phyloP scores from a whole-genome alignment of 2,797 vertebrate species.

The Rhabdomys pumilio region DNA sequence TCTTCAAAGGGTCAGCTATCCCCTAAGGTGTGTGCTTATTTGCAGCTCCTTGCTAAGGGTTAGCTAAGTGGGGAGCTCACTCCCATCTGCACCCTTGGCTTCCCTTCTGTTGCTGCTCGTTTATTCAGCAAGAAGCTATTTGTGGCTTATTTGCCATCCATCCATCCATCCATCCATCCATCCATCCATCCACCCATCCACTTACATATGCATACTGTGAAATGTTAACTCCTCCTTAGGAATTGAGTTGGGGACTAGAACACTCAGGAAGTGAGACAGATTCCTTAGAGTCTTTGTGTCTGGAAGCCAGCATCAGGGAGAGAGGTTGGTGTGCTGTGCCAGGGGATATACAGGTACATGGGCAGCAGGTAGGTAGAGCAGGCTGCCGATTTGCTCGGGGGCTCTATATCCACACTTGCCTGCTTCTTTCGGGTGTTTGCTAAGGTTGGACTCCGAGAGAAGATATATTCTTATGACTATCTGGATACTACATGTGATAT shows the following conservation, averaged over 20 bases:
- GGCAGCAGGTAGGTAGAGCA: too few species aligned
- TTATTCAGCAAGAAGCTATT: neutral
- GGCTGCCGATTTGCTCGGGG: neutral
- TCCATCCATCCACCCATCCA: neutral
- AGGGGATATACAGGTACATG: rapidly evolving
- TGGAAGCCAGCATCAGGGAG: neutral
- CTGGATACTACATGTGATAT: too few species aligned
- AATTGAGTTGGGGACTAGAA: neutral
- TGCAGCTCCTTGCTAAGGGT: rapidly evolving
- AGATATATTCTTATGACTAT: rapidly evolving
- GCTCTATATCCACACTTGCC: neutral
- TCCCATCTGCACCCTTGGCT: neutral
- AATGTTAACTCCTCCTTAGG: neutral
- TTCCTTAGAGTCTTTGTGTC: neutral
- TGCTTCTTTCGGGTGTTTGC: rapidly evolving
- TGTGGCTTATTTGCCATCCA: rapidly evolving
- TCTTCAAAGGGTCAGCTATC: rapidly evolving
- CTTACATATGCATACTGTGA: neutral
- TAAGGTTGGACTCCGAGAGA: neutral
- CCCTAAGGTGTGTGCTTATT: neutral
- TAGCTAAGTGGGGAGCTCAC: neutral
- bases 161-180: neutral
- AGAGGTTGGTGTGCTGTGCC: rapidly evolving
- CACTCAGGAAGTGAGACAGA: neutral
- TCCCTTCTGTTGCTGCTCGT: rapidly evolving